These are phyloP conservation scores for Maniola hyperantus DNA, from an alignment of 2,888 invertebrate species.

Conservation along the genomic window DNA sequence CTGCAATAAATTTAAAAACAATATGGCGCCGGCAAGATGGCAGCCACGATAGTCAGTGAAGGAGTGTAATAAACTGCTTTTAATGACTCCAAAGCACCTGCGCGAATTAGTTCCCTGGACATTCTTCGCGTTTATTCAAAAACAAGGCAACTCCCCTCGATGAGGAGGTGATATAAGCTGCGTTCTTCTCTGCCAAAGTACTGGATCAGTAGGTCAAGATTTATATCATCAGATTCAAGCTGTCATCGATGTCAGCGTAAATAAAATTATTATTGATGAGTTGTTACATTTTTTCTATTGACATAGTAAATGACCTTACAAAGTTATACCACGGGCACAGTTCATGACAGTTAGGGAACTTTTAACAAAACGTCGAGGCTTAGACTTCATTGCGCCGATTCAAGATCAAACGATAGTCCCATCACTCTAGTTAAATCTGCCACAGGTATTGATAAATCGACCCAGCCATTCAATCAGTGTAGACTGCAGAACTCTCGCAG, in stretches of 20 bases:
- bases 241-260: background rate
- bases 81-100: slow-evolving; percentile 68
- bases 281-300: background rate
- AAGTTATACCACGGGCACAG: too few relatives aligned
- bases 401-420: too few relatives aligned
- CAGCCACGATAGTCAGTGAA: slow-evolving; percentile 58
- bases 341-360: too few relatives aligned
- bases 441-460: too few relatives aligned
- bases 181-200: background rate
- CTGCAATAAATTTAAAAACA: slow-evolving; percentile 72
- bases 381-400: too few relatives aligned
- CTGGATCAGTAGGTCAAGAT: background rate
- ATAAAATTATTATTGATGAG: background rate
- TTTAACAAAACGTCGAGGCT: too few relatives aligned
- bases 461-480: too few relatives aligned
- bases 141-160: background rate
- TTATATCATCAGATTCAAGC: background rate
- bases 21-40: slow-evolving; percentile 66
- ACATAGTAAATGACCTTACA: too few relatives aligned
- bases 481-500: too few relatives aligned
- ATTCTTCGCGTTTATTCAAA: slow-evolving; percentile 30
- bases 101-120: slow-evolving; percentile 48
- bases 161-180: background rate
- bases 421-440: too few relatives aligned
- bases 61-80: slow-evolving; percentile 62